Base-by-base conservation (phyloP, 2,797 vertebrate species). In the Amazona ochrocephala region DNA sequence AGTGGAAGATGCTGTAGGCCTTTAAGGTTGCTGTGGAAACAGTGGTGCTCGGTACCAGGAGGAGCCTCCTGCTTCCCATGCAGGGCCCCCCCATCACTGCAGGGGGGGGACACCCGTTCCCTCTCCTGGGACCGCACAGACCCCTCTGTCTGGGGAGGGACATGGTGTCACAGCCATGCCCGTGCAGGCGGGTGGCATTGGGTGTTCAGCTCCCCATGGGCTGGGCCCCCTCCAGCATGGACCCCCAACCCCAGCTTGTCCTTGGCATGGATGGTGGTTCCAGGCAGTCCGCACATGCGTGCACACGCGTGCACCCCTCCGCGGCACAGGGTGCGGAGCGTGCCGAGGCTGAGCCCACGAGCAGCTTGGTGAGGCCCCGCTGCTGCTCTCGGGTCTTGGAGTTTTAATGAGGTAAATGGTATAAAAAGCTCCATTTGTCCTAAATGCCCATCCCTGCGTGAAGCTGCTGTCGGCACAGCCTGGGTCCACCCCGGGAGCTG, bases 21-120 rank as follows among this genome's bases (percentile, higher is more conserved):
- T 96, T 93, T 91, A 93, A 96, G 95, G 96, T 97, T 97, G 91
- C 96, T 96, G 96, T 96, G 96, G 96, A 93, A 94, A 96, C 95
- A 8, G 74, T 66, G 94, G 32, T 89, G 82, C 79, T 96, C 61
- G 2, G 54, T 80, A 82, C 70, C 11, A 1, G 78, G 87, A 89
- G 84, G 76, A 95, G 89, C 77, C 58, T 94, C 45, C 73, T 68
- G 87, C 84, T 68, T 93, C 32, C 81, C 90, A 93, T 78, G 88
- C 86, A 79, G 50, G 47, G 45, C 13, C 65, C 89, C 89, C 85
- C 58, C 53, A 73, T 80, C 32, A 5, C 54, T 56, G 78, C 22
- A 3, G 84, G 61, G 44, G 37, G 66, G 53, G 20, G 39, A 64
- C 81, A 67, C 88, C 60, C 11, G 0, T 16, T 19, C 16, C 50